Base-by-base conservation (phyloP, 2,113 vertebrate species). In the Anhinga anhinga region DNA sequence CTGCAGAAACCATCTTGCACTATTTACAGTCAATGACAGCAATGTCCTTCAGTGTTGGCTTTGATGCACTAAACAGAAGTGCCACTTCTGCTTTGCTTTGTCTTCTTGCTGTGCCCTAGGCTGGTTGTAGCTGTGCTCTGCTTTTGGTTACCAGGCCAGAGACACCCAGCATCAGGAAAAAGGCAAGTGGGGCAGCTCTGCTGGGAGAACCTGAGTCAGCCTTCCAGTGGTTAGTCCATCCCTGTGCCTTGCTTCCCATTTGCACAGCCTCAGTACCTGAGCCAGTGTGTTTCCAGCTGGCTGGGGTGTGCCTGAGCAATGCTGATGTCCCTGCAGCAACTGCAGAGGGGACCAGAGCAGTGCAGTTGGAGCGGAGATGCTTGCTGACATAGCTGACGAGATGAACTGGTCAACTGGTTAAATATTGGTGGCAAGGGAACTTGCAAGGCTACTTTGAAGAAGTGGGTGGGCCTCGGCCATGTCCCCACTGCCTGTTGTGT, bases 361-460 rank as follows among this genome's bases (percentile, higher is more conserved):
- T 8, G 32, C n/a, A 52, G 82, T 29, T 81, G 82, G 38, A 56
- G 73, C 6, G 15, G 88, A 72, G 82, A 19, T 69, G 34, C 58
- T 90, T 92, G 79, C 79, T 90, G 95, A 93, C 18, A 4, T 81
- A 89, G 87, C 52, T 87, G 66, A 79, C 79, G 59, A 92, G 94
- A 52, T 95, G 66, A 88, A 92, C 90, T 90, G 36, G 86, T 94
- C 7, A 22, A 49, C 81, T 86, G 84, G 69, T 85, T 93, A 95
- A 95, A 95, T 82, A 87, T 18, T 82, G 62, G 91, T 92, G 66
- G 82, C 62, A 62, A 83, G 71, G 40, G 53, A 92, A 93, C 88
- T 92, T 78, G 95, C 69, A 92, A 73, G 86, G 50, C 86, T 73
- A 76, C 91, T 90, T 93, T 93, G 80, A 74, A 90, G 83, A 83